A percentile compares a stretch with the other conserved stretches of the same genome.
Evolutionary conservation across 2,113 vertebrate species (phyloP).

Genomic region (Excalfactoria chinensis): DNA sequence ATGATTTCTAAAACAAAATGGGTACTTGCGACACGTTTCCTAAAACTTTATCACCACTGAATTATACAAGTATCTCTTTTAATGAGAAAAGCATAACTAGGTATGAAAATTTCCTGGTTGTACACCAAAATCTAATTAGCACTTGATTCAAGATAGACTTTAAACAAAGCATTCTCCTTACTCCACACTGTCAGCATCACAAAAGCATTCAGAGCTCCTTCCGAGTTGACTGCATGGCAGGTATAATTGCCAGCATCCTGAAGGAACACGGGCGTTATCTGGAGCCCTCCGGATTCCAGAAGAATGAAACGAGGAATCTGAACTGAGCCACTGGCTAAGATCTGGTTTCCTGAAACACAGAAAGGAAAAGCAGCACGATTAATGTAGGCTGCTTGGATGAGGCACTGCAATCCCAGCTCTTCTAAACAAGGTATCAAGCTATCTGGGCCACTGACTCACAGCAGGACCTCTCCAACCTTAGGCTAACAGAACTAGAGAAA

Average conservation of each 20-base stretch:
- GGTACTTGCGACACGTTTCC: conserved; percentile 50
- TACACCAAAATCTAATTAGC: conserved; percentile 14
- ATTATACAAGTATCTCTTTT: conserved; percentile 55
- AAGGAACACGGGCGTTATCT: conserved; percentile 84
- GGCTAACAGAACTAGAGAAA: fast-evolving
- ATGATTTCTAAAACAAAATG: conserved; percentile 38
- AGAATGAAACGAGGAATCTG: conserved; percentile 88
- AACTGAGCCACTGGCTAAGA: conserved; percentile 91
- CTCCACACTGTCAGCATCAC: conserved; percentile 91
- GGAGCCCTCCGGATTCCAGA: conserved; percentile 90
- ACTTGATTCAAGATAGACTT: conserved; percentile 15
- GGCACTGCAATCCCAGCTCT: not conserved
- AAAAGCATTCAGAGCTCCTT: conserved; percentile 83
- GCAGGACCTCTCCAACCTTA: not conserved
- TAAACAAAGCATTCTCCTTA: conserved; percentile 77
- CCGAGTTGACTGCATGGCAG: conserved; percentile 86
- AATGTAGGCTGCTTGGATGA: not conserved
- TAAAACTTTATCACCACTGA: conserved; percentile 59
- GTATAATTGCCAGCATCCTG: conserved; percentile 91
- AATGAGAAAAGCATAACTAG: conserved; percentile 44
- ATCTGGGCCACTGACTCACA: fast-evolving
- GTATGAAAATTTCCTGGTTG: conserved; percentile 38
- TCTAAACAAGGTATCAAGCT: not conserved
- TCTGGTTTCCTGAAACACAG: conserved; percentile 81
- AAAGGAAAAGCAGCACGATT: not conserved